Evolutionary conservation across 2,888 invertebrate species (phyloP).

Genomic region (Uropetala carovei): DNA sequence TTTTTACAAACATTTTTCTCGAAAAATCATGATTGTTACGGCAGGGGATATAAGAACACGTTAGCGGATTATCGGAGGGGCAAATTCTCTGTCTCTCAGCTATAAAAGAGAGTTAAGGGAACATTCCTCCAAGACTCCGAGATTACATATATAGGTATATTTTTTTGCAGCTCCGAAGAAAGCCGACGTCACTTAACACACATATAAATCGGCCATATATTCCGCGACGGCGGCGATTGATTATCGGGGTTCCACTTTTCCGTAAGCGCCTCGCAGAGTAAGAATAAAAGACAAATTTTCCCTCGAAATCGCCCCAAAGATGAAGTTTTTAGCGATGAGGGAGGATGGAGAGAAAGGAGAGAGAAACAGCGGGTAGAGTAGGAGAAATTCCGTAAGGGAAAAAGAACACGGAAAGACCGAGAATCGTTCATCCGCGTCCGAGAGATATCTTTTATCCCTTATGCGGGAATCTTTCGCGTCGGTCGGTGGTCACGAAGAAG

Average conservation of each 20-base stretch:
- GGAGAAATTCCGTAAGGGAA: neutral
- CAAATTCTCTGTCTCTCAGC: too few relatives aligned
- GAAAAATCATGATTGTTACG: too few relatives aligned
- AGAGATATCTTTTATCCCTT: constrained; percentile 1
- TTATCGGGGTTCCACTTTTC: neutral
- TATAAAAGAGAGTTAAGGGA: too few relatives aligned
- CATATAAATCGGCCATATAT: too few relatives aligned
- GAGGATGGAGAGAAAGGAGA: too few relatives aligned
- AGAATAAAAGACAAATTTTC: neutral
- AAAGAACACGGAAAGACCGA: neutral
- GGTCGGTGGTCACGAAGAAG: neutral
- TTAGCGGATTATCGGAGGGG: too few relatives aligned
- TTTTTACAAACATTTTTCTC: too few relatives aligned
- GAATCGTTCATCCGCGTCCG: constrained; percentile 7
- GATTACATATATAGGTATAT: too few relatives aligned
- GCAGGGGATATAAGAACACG: too few relatives aligned
- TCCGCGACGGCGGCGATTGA: neutral
- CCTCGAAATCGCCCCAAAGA: neutral
- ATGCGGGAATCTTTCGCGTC: neutral
- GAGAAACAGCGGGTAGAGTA: neutral
- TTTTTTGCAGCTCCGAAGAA: too few relatives aligned
- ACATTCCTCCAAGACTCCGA: too few relatives aligned
- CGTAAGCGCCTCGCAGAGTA: neutral
- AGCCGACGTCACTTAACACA: too few relatives aligned
- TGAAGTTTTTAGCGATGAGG: neutral